Conservation (phyloP, 2,113 vertebrate genomes). For the Cervus canadensis region DNA sequence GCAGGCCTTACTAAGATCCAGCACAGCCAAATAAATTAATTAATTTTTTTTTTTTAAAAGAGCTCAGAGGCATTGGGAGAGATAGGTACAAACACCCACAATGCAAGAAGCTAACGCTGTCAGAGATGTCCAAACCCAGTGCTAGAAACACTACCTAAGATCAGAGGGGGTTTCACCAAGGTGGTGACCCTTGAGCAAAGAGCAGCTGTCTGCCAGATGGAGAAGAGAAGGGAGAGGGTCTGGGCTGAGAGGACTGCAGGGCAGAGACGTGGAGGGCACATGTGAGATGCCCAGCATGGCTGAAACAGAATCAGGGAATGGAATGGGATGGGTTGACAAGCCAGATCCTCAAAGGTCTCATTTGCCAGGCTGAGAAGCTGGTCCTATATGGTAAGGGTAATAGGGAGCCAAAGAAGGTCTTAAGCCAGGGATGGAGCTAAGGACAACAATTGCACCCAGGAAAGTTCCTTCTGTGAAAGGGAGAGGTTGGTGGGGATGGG, state of each 20-base stretch:
- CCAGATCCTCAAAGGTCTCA: not conserved
- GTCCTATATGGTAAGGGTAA: not conserved
- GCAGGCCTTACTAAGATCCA: not conserved
- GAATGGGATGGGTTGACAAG: rapidly evolving
- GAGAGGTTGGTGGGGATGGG: not conserved
- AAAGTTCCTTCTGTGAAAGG: not conserved
- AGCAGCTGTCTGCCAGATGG: not conserved
- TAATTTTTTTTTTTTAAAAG: not conserved
- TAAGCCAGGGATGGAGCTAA: not conserved
- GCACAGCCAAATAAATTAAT: not conserved
- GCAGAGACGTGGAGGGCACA: not conserved
- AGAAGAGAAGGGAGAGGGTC: not conserved
- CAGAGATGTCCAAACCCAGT: not conserved
- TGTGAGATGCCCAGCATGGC: not conserved
- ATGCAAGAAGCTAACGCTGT: rapidly evolving
- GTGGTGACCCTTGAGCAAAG: not conserved
- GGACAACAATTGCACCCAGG: not conserved
- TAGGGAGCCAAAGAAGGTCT: not conserved
- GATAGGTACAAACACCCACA: not conserved
- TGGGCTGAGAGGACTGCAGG: no score
- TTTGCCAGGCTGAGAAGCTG: not conserved
- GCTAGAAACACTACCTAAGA: not conserved
- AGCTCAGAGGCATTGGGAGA: not conserved
- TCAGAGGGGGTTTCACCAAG: not conserved
- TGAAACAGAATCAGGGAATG: not conserved